Percentiles rank a stretch among this genome's conserved stretches.
Evolutionary conservation across 2,888 invertebrate genomes (phyloP).

Genomic region (Yponomeuta evonymella): DNA sequence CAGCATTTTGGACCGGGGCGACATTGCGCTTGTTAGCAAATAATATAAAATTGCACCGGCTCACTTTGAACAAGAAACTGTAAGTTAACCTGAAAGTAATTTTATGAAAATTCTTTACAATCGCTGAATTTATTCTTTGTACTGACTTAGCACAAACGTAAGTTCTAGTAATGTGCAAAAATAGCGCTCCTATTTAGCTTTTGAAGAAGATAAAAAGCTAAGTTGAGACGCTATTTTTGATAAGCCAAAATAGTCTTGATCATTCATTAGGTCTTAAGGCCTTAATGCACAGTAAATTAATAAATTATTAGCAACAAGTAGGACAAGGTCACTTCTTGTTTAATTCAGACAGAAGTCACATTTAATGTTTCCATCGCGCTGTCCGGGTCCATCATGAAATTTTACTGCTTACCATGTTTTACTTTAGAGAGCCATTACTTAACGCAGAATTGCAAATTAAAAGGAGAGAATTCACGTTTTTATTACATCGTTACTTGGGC

Average conservation of each 20-base stretch:
- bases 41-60: too few relatives aligned
- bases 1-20: slow-evolving; percentile 1
- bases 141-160: too few relatives aligned
- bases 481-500: slow-evolving; percentile 50
- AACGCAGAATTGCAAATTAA: slow-evolving; percentile 55
- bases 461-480: slow-evolving; percentile 46
- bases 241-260: too few relatives aligned
- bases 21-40: background rate
- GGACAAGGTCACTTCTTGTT: background rate
- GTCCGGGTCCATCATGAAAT: slow-evolving; percentile 41
- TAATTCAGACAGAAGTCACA: slow-evolving; percentile 5
- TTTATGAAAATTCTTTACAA: too few relatives aligned
- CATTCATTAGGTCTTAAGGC: too few relatives aligned
- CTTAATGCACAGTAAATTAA: background rate
- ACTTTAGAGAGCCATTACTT: slow-evolving; percentile 46
- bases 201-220: too few relatives aligned
- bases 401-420: slow-evolving; percentile 45
- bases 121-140: too few relatives aligned
- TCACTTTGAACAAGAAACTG: too few relatives aligned
- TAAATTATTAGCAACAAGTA: background rate
- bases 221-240: too few relatives aligned
- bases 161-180: too few relatives aligned
- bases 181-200: too few relatives aligned
- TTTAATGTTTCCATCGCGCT: slow-evolving; percentile 31
- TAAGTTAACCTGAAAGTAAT: too few relatives aligned